Base-by-base conservation (phyloP, 2,888 invertebrate species). In the Mycogona germanica region DNA sequence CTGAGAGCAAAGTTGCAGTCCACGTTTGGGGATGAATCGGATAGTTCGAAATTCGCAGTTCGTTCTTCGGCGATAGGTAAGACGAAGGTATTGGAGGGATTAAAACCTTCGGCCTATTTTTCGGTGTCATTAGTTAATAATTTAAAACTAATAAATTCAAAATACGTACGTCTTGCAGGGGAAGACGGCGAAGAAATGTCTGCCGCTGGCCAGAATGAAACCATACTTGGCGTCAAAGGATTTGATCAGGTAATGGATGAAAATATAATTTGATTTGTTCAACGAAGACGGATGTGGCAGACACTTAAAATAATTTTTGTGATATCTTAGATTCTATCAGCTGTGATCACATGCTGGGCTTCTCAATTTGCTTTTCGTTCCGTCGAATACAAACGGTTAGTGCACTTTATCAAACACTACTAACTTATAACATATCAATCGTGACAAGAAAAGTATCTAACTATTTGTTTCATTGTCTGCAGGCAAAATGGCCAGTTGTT, bases 151-250 rank as follows among this genome's bases (percentile, higher is more conserved):
- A 9, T 25, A n/a, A n/a, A n/a, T n/a, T n/a, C n/a, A n/a, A n/a
- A n/a, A n/a, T n/a, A n/a, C n/a, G n/a, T n/a, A n/a, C n/a, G n/a
- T n/a, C n/a, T n/a, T n/a, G 9, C 9, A 40, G 81, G 82, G 3
- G 89, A 89, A 72, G 88, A 89, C 67, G 79, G 82, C 6, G 79
- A 80, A 56, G 84, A 84, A 49, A 70, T 84, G 12, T 87, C 87
- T 0, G 81, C 84, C 2, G 88, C 88, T 0, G 88, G 88, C 1
- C 88, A 89, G 71, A 84, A 88, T 70, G 80, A 81, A 56, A 86
- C 86, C 0, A 77, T 80, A 57, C 72, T 89, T 2, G 84, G 86
- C 1, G 78, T 84, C 51, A 66, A 66, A 37, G 75, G 73, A 1
- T 57, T 58, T 5, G 52, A 59, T 48, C 70, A 68, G 9, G 64